Conservation (phyloP, 2,888 invertebrate species). For the Synergus laeviventris region DNA sequence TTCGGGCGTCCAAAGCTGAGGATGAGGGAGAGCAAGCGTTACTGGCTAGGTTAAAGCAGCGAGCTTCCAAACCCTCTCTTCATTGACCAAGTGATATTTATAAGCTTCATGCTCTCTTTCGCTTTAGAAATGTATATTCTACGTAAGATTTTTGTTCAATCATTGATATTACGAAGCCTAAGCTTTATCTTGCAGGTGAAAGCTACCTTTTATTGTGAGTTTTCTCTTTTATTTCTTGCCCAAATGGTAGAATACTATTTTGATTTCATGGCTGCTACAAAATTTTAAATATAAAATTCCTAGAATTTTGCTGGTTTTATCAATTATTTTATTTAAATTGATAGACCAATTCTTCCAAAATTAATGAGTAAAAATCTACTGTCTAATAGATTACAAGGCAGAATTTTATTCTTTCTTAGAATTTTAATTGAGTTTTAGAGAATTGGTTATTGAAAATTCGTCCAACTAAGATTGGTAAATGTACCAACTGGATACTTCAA, state of each 20-base stretch:
- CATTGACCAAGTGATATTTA: slow-evolving; percentile 68
- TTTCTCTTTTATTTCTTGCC: neutral
- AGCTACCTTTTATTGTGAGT: too few species aligned
- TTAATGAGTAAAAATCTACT: too few species aligned
- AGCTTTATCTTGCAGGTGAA: neutral
- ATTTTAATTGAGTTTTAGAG: too few species aligned
- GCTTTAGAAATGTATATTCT: slow-evolving; percentile 23
- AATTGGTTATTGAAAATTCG: too few species aligned
- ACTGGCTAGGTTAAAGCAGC: slow-evolving; percentile 76
- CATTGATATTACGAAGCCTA: neutral
- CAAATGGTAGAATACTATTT: neutral
- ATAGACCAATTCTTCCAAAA: too few species aligned
- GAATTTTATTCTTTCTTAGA: too few species aligned
- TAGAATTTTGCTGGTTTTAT: too few species aligned
- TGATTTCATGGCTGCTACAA: neutral
- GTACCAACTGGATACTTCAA: neutral
- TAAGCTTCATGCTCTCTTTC: slow-evolving; percentile 49
- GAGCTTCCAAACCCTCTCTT: slow-evolving; percentile 74
- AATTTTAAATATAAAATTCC: too few species aligned
- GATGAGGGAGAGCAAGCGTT: slow-evolving; percentile 73
- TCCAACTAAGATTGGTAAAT: too few species aligned
- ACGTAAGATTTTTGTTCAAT: slow-evolving; percentile 12
- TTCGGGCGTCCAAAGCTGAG: slow-evolving; percentile 78
- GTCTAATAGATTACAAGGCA: too few species aligned
- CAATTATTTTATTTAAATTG: too few species aligned